A percentile compares a stretch with the other conserved stretches of the same genome.
Evolutionary conservation across 2,888 invertebrate genomes (phyloP).

Genomic region (Ellobium chinense): DNA sequence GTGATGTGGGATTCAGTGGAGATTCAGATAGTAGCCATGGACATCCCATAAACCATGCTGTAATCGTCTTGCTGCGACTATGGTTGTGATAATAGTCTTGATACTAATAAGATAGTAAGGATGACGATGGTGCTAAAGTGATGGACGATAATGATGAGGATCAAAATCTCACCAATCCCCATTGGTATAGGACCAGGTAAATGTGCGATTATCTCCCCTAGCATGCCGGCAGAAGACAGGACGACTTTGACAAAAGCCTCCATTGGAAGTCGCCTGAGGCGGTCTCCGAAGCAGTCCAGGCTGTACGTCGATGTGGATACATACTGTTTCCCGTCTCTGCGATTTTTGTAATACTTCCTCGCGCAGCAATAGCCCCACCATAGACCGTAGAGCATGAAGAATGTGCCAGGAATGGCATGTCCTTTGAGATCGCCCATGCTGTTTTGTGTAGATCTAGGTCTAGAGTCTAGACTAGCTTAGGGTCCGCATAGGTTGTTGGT

Average conservation of each 20-base stretch:
- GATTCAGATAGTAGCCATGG: too few species aligned
- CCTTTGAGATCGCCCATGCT: conserved; percentile 38
- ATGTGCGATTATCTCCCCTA: conserved; percentile 28
- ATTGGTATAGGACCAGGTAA: conserved; percentile 23
- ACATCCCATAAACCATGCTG: too few species aligned
- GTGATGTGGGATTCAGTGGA: too few species aligned
- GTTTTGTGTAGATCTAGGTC: too few species aligned
- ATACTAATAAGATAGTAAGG: background rate
- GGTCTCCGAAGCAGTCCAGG: background rate
- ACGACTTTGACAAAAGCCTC: conserved; percentile 27
- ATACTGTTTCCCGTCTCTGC: background rate
- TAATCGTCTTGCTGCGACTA: too few species aligned
- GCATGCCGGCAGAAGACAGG: conserved; percentile 19
- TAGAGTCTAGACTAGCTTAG: too few species aligned
- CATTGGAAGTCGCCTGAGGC: conserved; percentile 27
- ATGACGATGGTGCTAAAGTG: background rate
- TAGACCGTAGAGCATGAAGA: conserved; percentile 29
- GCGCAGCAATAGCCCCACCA: conserved; percentile 28
- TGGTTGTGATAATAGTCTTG: background rate
- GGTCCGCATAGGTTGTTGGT: too few species aligned
- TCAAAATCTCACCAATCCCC: conserved; percentile 33
- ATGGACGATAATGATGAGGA: background rate
- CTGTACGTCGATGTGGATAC: conserved; percentile 19
- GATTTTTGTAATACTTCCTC: conserved; percentile 12
- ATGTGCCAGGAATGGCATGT: conserved; percentile 34